Evolutionary conservation across 2,797 vertebrate genomes (phyloP).

Genomic region (Scomberomorus guttatus): DNA sequence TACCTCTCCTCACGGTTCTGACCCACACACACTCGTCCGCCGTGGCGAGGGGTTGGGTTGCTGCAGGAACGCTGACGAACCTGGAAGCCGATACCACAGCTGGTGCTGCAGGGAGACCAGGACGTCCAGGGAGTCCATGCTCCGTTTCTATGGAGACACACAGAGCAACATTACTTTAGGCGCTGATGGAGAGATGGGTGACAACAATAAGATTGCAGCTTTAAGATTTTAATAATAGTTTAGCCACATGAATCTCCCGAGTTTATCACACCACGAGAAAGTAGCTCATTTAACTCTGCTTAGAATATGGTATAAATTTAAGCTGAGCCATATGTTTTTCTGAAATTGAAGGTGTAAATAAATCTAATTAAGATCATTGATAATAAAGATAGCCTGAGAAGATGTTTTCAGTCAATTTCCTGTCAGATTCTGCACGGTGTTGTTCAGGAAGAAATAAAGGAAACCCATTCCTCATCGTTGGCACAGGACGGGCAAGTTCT

Average conservation of each 20-base stretch:
- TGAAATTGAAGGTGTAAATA: background rate
- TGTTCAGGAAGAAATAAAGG: background rate
- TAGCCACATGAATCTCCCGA: background rate
- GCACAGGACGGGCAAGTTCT: background rate
- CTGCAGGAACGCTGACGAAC: constrained; percentile 97
- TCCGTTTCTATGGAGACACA: constrained; percentile 89
- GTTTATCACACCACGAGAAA: background rate
- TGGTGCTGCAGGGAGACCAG: constrained; percentile 97
- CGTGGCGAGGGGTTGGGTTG: constrained; percentile 95
- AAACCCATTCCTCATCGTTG: background rate
- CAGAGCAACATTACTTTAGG: constrained; percentile 8
- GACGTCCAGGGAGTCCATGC: constrained; percentile 98
- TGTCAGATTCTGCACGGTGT: background rate
- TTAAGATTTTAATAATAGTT: background rate
- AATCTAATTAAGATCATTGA: background rate
- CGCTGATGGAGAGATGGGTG: background rate
- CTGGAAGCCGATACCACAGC: constrained; percentile 97
- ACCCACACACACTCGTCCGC: constrained; percentile 96
- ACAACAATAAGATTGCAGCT: background rate
- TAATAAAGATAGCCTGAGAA: background rate
- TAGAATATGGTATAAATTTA: background rate
- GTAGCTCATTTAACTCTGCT: too few species aligned
- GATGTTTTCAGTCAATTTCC: background rate
- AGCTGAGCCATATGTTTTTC: background rate
- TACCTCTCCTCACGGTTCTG: constrained; percentile 98